Evolutionary conservation across 1,140 invertebrate species (phyloP).

Genomic region (Drosophila repletoides): DNA sequence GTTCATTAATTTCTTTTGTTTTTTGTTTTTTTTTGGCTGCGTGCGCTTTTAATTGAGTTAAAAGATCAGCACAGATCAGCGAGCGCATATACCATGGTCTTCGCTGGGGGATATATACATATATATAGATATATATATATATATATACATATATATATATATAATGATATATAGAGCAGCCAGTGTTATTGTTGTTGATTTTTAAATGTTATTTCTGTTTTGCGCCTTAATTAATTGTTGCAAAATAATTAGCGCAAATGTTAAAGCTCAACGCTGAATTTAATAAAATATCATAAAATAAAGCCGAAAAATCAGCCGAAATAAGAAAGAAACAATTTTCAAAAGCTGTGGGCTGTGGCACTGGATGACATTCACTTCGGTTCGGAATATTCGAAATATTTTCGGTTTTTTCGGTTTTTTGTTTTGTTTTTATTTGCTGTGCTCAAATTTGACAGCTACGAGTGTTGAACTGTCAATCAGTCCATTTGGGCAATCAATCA

Average conservation of each 20-base stretch:
- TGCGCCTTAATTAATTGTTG: conserved; percentile 72
- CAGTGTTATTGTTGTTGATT: conserved; percentile 27
- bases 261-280: conserved; percentile 65
- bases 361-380: conserved; percentile 1
- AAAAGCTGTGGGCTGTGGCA: too few relatives aligned
- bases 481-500: conserved; percentile 46
- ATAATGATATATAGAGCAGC: conserved; percentile 11
- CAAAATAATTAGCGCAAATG: conserved; percentile 76
- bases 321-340: neutral
- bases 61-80: conserved; percentile 71
- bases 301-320: neutral
- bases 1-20: neutral
- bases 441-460: conserved; percentile 70
- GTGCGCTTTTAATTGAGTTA: conserved; percentile 79
- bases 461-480: conserved; percentile 80
- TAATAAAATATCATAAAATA: conserved; percentile 60
- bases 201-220: conserved; percentile 62
- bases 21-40: conserved; percentile 49
- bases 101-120: neutral
- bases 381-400: neutral
- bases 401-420: neutral
- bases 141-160: conserved; percentile 2
- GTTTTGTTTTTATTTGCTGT: conserved; percentile 6
- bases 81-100: conserved; percentile 45
- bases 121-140: too few relatives aligned